These are phyloP conservation scores for Eulacestoma nigropectus DNA, from an alignment of 2,113 vertebrate species.

Conservation along the genomic window DNA sequence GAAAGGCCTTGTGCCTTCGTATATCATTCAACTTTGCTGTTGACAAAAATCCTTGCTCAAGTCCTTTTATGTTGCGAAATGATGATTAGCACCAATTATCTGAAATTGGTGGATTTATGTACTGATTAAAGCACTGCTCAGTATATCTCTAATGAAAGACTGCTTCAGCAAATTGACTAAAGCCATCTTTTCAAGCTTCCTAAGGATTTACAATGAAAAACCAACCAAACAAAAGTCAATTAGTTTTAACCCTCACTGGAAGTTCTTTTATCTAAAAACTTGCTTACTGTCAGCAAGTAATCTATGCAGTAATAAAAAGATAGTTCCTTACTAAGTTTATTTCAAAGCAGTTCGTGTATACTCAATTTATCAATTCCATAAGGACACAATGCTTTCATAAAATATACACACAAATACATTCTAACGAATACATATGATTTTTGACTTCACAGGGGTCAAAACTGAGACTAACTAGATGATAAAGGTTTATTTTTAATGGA, in stretches of 20 bases:
- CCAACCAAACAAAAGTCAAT: background rate
- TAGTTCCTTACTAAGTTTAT: background rate
- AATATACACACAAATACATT: background rate
- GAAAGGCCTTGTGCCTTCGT: background rate
- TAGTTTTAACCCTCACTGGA: background rate
- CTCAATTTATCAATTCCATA: background rate
- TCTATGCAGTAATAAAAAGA: background rate
- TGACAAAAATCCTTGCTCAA: background rate
- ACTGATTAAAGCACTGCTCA: slow-evolving; percentile 24
- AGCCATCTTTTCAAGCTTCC: background rate
- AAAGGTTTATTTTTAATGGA: background rate
- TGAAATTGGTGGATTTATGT: slow-evolving; percentile 28
- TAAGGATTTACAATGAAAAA: background rate
- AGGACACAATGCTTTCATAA: background rate
- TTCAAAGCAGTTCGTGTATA: background rate
- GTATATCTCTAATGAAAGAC: slow-evolving; percentile 7
- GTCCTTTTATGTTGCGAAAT: slow-evolving; percentile 31
- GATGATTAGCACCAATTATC: slow-evolving; percentile 44
- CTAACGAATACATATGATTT: background rate
- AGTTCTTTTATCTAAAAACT: background rate
- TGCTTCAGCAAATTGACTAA: slow-evolving; percentile 38
- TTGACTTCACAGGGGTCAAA: background rate
- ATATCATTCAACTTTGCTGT: background rate
- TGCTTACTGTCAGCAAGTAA: background rate
- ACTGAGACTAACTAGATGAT: background rate